These are phyloP conservation scores for Palythoa caribaeorum DNA, from an alignment of 92 coral and sea anemone species.

Conservation along the genomic window DNA sequence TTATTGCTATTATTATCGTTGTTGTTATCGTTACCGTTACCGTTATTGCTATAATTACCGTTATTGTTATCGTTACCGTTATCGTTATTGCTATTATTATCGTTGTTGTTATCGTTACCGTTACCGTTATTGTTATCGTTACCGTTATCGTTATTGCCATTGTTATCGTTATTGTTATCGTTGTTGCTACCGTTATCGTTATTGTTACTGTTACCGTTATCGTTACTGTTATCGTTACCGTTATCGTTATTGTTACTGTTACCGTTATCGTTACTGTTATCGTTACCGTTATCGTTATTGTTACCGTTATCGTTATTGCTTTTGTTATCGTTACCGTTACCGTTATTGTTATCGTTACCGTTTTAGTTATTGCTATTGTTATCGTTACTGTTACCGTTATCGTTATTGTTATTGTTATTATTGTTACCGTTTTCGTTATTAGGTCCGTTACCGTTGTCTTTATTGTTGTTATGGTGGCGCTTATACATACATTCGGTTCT, in stretches of 20 bases:
- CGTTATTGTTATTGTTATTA: too few species aligned
- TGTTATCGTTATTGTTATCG: not conserved
- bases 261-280: too few species aligned
- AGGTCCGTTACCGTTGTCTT: too few species aligned
- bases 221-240: not conserved
- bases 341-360: too few species aligned
- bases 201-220: not conserved
- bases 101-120: not conserved
- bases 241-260: not conserved
- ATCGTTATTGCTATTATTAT: not conserved
- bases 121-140: not conserved
- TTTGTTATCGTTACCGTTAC: too few species aligned
- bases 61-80: not conserved
- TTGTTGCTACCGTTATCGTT: not conserved
- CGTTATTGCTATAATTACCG: not conserved
- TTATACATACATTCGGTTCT: too few species aligned
- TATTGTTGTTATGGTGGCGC: too few species aligned
- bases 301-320: not conserved
- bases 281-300: not conserved
- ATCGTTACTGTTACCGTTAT: too few species aligned
- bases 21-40: not conserved
- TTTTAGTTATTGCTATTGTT: too few species aligned
- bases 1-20: not conserved
- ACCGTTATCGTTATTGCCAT: not conserved
- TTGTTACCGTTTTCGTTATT: too few species aligned